phyloP scores from a whole-genome alignment of 2,113 vertebrate genomes.

The Odocoileus hemionus region DNA sequence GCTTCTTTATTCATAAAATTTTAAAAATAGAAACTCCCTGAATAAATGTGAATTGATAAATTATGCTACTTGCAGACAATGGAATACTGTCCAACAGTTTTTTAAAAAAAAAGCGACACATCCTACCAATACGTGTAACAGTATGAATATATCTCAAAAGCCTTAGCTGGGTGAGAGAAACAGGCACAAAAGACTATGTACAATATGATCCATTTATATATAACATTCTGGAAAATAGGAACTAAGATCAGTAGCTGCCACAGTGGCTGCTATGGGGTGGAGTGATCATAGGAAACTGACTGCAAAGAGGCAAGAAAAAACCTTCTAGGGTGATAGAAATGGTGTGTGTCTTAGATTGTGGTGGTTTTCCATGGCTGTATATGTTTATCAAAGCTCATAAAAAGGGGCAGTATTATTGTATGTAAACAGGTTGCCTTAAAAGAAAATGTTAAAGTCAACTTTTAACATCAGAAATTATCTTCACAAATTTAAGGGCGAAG shows the following conservation, averaged over 20 bases:
- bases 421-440: background rate
- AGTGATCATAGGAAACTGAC: background rate
- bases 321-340: background rate
- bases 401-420: background rate
- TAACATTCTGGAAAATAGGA: background rate
- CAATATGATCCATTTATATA: background rate
- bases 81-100: background rate
- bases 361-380: background rate
- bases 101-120: background rate
- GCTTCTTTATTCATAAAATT: background rate
- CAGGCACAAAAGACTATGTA: background rate
- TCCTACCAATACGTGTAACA: background rate
- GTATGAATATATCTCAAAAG: background rate
- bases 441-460: background rate
- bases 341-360: background rate
- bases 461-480: background rate
- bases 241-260: background rate
- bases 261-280: background rate
- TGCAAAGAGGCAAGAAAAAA: background rate
- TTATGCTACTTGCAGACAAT: background rate
- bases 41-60: background rate
- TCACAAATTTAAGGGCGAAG: background rate
- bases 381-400: background rate
- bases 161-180: background rate
- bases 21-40: background rate